Percentiles rank a stretch among this genome's conserved stretches.
phyloP scores from a whole-genome alignment of 2,888 invertebrate genomes.

The Cheilosia grossa region DNA sequence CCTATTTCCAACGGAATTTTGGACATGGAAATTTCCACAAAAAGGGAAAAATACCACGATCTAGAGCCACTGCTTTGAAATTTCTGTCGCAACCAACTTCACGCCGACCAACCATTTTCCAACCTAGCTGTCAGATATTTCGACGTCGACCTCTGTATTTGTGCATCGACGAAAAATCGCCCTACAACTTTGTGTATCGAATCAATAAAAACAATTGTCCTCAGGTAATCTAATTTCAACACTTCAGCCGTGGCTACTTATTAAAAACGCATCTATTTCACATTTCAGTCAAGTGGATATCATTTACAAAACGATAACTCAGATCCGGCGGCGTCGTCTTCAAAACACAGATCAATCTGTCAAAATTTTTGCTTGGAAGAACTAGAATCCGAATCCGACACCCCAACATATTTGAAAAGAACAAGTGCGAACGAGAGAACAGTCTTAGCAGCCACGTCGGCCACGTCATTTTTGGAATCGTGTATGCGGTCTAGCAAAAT shows the following conservation, averaged over 20 bases:
- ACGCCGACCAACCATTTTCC: not conserved
- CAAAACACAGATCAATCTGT: slow-evolving; percentile 68
- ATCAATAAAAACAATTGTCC: slow-evolving; percentile 10
- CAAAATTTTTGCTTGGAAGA: slow-evolving; percentile 65
- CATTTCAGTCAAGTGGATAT: slow-evolving; percentile 36
- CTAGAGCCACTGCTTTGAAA: no score
- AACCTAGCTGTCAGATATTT: slow-evolving; percentile 55
- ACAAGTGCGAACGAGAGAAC: slow-evolving; percentile 71
- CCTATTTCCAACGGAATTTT: no score
- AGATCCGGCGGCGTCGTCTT: slow-evolving; percentile 66
- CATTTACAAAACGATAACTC: not conserved
- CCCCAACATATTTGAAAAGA: slow-evolving; percentile 28
- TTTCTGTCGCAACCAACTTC: slow-evolving; percentile 34
- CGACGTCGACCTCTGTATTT: slow-evolving; percentile 68
- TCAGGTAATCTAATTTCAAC: slow-evolving; percentile 43
- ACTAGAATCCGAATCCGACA: slow-evolving; percentile 56
- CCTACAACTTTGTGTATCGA: slow-evolving; percentile 11
- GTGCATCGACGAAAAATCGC: slow-evolving; percentile 59
- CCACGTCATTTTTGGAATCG: slow-evolving; percentile 84
- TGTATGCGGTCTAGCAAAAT: slow-evolving; percentile 60
- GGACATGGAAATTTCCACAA: no score
- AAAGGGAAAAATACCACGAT: no score
- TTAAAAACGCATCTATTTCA: slow-evolving; percentile 31
- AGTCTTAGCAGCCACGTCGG: slow-evolving; percentile 79
- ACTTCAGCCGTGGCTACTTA: not conserved